phyloP scores from a whole-genome alignment of 2,113 vertebrate genomes.

The Picathartes gymnocephalus region DNA sequence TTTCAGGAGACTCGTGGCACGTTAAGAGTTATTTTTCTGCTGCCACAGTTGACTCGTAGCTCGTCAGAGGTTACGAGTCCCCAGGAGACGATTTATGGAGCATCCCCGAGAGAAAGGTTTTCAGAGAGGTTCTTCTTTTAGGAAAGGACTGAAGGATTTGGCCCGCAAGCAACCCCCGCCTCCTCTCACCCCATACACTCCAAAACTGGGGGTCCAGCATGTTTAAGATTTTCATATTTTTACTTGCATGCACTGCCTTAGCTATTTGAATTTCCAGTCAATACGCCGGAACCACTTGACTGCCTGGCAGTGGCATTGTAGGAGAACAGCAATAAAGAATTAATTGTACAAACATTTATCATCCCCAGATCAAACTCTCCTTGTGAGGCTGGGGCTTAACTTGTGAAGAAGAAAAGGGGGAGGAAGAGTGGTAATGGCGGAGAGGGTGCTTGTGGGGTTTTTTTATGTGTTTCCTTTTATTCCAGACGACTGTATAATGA shows the following conservation, averaged over 20 bases:
- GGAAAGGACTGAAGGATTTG: not conserved
- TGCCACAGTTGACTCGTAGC: not conserved
- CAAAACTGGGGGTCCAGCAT: rapidly evolving
- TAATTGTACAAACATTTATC: conserved; percentile 55
- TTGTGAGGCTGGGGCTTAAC: conserved; percentile 1
- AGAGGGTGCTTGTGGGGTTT: not conserved
- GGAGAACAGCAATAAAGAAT: conserved; percentile 29
- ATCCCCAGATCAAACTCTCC: conserved; percentile 30
- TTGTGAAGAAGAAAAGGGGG: not conserved
- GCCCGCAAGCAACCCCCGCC: rapidly evolving
- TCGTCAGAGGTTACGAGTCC: not conserved
- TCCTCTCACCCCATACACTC: rapidly evolving
- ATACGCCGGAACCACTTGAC: not conserved
- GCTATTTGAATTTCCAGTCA: not conserved
- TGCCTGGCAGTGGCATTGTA: not conserved
- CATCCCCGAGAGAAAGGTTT: not conserved
- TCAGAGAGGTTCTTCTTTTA: not conserved
- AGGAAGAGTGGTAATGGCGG: not conserved
- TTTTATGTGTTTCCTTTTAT: conserved; percentile 50
- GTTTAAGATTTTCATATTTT: not conserved
- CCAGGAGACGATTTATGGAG: not conserved
- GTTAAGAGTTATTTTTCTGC: not conserved
- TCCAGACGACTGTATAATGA: not conserved
- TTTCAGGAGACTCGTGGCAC: not conserved
- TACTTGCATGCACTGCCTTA: not conserved